A percentile compares a stretch with the other conserved stretches of the same genome.
Conservation (phyloP, 2,113 vertebrate species). For the Desmodus rotundus region DNA sequence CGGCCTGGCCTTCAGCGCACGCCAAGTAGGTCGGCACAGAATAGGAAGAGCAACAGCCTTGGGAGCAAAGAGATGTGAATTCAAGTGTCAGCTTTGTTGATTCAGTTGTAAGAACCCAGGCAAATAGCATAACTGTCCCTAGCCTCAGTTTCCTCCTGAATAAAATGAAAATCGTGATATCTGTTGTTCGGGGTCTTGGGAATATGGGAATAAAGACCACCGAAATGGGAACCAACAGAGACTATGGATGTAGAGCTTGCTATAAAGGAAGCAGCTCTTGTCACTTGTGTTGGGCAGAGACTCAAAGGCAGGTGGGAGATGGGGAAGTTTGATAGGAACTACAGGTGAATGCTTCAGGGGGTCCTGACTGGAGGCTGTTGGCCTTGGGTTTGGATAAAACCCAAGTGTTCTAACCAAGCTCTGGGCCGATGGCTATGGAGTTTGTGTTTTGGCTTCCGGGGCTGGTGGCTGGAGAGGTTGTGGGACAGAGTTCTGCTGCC, state of each 20-base stretch:
- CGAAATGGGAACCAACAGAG: neutral
- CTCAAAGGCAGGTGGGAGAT: too few relatives aligned
- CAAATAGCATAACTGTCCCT: neutral
- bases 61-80: neutral
- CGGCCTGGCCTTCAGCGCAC: neutral
- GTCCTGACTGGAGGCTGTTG: neutral
- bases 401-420: neutral
- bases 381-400: too few relatives aligned
- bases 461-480: neutral
- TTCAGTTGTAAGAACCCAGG: neutral
- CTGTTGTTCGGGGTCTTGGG: neutral
- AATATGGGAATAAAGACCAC: neutral
- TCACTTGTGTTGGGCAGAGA: too few relatives aligned
- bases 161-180: neutral
- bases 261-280: neutral
- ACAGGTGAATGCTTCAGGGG: fast-evolving
- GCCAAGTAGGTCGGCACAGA: neutral
- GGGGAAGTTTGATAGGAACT: fast-evolving
- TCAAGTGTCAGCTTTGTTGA: neutral
- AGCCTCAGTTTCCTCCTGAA: neutral
- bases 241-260: neutral
- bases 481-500: neutral
- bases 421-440: neutral
- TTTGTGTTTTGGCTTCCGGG: neutral
- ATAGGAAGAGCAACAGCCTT: neutral